These are phyloP conservation scores for Hermaeophaga mercurialis DNA, from an alignment of 2,888 invertebrate genomes.

Conservation along the genomic window DNA sequence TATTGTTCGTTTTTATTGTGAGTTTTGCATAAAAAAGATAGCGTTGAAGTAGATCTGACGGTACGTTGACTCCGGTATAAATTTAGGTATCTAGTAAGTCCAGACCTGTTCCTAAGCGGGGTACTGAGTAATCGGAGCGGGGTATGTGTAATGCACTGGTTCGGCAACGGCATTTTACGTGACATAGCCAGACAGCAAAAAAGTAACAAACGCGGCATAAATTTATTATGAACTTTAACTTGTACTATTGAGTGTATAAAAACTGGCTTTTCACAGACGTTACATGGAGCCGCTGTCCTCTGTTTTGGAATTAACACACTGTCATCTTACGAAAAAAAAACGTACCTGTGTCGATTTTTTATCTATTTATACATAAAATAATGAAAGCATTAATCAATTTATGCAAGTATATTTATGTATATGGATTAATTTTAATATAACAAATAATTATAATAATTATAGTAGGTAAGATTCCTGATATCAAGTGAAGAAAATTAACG, in stretches of 20 bases:
- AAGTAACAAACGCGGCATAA: constrained; percentile 46
- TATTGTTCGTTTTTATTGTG: too few relatives aligned
- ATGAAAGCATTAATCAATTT: too few relatives aligned
- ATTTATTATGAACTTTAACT: constrained; percentile 47
- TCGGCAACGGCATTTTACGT: constrained; percentile 43
- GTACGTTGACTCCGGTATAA: not conserved
- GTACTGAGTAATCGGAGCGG: constrained; percentile 21
- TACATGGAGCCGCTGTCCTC: constrained; percentile 37
- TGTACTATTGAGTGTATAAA: constrained; percentile 56
- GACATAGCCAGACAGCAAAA: constrained; percentile 56
- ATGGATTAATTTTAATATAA: too few relatives aligned
- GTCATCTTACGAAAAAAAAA: not conserved
- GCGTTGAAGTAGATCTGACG: not conserved
- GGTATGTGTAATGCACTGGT: constrained; percentile 26
- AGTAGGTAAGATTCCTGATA: too few relatives aligned
- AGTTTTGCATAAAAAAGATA: not conserved
- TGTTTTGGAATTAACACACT: constrained; percentile 17
- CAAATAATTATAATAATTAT: too few relatives aligned
- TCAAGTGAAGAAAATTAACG: too few relatives aligned
- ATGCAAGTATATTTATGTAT: too few relatives aligned
- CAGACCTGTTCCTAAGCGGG: constrained; percentile 17
- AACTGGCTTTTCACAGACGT: constrained; percentile 54
- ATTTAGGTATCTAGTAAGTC: not conserved
- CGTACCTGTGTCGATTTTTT: too few relatives aligned
- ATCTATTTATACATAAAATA: too few relatives aligned